Evolutionary conservation across 1,140 invertebrate genomes (phyloP), one percentile per base, ranked within the genome.

Genomic region (Scaptomyza graminum): DNA sequence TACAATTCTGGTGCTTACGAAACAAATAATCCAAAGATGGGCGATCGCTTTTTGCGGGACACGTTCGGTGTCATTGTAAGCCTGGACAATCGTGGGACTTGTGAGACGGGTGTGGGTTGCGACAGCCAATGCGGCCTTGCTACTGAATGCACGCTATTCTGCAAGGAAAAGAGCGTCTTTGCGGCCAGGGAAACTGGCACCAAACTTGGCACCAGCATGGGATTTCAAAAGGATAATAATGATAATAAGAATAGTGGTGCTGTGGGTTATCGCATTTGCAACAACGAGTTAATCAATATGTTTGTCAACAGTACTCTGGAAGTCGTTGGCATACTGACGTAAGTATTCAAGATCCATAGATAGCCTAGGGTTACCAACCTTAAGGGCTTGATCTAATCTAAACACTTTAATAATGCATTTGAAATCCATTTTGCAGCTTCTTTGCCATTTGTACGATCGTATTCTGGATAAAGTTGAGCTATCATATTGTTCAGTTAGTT

Each of bases 391-490:
- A n/a, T n/a, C n/a, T n/a, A n/a, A 22, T 2, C 18, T 22, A 22
- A 22, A 2, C 18, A 22, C 18, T 22, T 22, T 22, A 22, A 22
- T 22, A 22, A 22, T 22, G 18, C 18, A 22, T 22, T 22, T 22
- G 2, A 22, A 22, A 22, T 18, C 47, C 47, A 2, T 22, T 4
- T 39, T 31, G 2, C 16, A 90, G 89, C 1, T 90, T 90, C 46
- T 80, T 90, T 57, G 70, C 90, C 47, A 61, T 90, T 13, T 85
- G 78, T 44, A 72, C 81, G 11, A 59, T 89, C 5, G 80, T 72
- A 1, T 90, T 90, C 50, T 90, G 81, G 84, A 25, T 90, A 12
- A 68, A 70, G 0, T 12, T 90, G 49, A 67, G 59, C 46, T 81
- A 85, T 39, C 78, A 85, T 16, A 28, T 79, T 2, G 41, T 70